Evolutionary conservation across 1,140 invertebrate species (phyloP), one percentile per base, ranked within the genome.

Genomic region (Zaprionus vittiger): DNA sequence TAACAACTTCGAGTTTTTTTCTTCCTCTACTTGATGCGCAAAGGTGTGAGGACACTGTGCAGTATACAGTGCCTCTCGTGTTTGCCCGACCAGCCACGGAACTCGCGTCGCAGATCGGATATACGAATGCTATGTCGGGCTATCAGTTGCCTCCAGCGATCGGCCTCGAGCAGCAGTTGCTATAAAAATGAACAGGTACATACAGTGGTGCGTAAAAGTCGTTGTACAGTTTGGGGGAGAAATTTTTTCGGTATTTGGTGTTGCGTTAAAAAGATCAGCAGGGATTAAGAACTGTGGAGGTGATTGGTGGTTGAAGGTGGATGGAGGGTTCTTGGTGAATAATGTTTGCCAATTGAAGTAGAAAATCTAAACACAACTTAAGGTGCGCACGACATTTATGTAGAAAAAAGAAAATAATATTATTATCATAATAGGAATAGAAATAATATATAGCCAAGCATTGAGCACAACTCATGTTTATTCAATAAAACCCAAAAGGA

Each of bases 1-100:
- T 38, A 84, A 81, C 69, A 70, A 72, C 54, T 84, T 85, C 83
- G 83, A 89, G 83, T 37, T 24, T 55, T 52, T 81, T 64, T 57
- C 6, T 22, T 60, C 28, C 12, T 74, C 57, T 83, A 92, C 63
- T 92, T 92, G 70, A 93, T 82, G 71, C 91, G 80, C 77, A 92
- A 78, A 60, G 91, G 91, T 60, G 87, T 91, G 5, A 93, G 82
- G 61, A 93, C 91, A 81, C 86, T 92, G 83, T 93, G 92, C 60
- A 93, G 81, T 55, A 93, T 93, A 69, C 92, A 93, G 77, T 93
- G 92, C 24, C 83, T 64, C 79, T 93, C 92, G 49, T 93, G 92
- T 44, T 92, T 91, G 54, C 92, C 92, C 73, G 79, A 91, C 92
- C 92, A 93, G 73, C 92, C 92, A 60, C 86, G 91, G 73, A 93